Evolutionary conservation across 1,140 invertebrate species (phyloP).

Genomic region (Globodera rostochiensis): DNA sequence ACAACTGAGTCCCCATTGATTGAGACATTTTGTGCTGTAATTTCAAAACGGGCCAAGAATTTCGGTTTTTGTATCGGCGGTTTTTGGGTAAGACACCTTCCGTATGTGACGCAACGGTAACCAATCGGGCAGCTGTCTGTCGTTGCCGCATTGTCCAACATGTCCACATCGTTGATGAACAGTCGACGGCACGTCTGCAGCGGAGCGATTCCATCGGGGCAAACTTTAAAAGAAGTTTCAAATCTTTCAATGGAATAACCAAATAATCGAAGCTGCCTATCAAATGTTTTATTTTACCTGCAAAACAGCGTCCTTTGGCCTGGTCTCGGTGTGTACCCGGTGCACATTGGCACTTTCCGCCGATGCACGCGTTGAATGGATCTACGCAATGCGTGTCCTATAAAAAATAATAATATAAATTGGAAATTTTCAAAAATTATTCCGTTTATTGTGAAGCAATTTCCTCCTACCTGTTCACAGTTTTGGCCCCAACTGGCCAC

Average conservation of each 20-base stretch:
- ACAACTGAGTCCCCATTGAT: neutral
- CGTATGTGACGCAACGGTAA: constrained; percentile 65
- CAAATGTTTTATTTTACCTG: constrained; percentile 38
- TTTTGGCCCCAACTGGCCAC: constrained; percentile 60
- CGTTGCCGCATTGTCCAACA: constrained; percentile 65
- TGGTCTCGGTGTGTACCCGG: constrained; percentile 59
- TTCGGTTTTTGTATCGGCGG: too few relatives aligned
- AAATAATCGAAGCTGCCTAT: too few relatives aligned
- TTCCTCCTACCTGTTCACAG: constrained; percentile 47
- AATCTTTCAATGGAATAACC: neutral
- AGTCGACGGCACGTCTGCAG: constrained; percentile 61
- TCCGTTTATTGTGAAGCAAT: constrained; percentile 15
- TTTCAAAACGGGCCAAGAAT: too few relatives aligned
- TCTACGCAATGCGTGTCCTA: constrained; percentile 60
- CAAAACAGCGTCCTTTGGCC: constrained; percentile 56
- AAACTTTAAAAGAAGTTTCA: constrained; percentile 46
- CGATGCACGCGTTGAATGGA: constrained; percentile 61
- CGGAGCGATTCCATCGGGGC: constrained; percentile 63
- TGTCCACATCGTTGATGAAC: constrained; percentile 65
- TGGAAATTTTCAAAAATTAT: neutral
- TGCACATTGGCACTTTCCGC: constrained; percentile 61
- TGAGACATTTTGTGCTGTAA: neutral
- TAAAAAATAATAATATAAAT: neutral
- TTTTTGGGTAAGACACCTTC: constrained; percentile 31
- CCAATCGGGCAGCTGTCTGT: constrained; percentile 65